Conservation (phyloP, 2,797 vertebrate species). For the Melanotaenia boesemani region DNA sequence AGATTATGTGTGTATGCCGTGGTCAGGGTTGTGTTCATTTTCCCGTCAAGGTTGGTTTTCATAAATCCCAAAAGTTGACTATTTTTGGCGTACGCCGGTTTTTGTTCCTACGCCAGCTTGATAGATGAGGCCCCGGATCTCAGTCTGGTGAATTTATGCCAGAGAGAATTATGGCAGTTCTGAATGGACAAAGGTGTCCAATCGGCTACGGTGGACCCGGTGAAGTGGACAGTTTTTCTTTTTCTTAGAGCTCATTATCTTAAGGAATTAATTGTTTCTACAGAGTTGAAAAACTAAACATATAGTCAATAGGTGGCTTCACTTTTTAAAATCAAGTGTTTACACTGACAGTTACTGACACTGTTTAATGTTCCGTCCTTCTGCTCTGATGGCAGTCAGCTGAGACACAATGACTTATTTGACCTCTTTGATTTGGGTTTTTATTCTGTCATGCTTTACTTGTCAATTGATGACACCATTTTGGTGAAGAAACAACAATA, state of each 20-base stretch:
- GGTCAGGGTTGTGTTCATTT: too few species aligned
- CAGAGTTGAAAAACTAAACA: too few species aligned
- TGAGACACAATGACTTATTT: constrained; percentile 42
- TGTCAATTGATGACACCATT: constrained; percentile 76
- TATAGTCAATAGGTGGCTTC: background rate
- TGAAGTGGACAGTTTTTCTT: too few species aligned
- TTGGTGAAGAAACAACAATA: constrained; percentile 73
- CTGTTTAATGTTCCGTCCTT: constrained; percentile 37
- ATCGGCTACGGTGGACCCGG: too few species aligned
- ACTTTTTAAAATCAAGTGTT: constrained; percentile 14
- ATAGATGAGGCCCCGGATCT: background rate
- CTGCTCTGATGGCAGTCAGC: constrained; percentile 41
- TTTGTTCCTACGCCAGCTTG: too few species aligned
- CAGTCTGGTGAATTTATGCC: background rate
- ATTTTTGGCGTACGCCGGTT: too few species aligned
- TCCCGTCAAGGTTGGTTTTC: too few species aligned
- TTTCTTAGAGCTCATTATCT: background rate
- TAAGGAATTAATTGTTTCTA: background rate
- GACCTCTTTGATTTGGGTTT: constrained; percentile 64
- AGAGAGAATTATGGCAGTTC: background rate
- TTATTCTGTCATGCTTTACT: constrained; percentile 71
- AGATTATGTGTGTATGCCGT: too few species aligned
- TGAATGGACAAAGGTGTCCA: too few species aligned
- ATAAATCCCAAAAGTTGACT: too few species aligned
- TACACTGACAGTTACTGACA: constrained; percentile 33